A percentile compares a stretch with the other conserved stretches of the same genome.
These are phyloP conservation scores for Amia ocellicauda DNA, from an alignment of 2,113 vertebrate species.

Conservation along the genomic window DNA sequence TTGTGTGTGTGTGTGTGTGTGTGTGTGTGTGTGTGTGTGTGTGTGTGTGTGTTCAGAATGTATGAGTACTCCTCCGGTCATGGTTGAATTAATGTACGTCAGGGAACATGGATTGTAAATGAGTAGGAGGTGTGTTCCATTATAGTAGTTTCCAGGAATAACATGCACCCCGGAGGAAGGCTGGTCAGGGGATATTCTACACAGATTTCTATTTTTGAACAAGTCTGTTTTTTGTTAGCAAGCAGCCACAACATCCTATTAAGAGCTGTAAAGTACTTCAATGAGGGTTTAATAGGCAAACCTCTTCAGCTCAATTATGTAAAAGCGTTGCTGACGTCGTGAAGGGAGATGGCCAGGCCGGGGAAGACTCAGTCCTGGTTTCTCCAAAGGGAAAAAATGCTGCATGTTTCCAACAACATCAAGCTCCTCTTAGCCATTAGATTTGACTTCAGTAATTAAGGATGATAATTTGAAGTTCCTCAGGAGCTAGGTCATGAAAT, in stretches of 20 bases:
- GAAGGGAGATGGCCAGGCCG: neutral
- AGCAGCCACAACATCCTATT: constrained; percentile 60
- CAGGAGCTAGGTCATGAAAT: too few relatives aligned
- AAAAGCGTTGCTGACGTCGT: neutral
- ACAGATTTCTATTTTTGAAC: constrained; percentile 53
- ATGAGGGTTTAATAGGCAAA: constrained; percentile 39
- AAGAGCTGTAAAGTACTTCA: constrained; percentile 52
- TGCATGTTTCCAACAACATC: too few relatives aligned
- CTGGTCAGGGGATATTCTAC: constrained; percentile 48
- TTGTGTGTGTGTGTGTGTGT: too few relatives aligned
- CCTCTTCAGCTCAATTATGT: neutral
- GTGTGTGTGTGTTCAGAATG: too few relatives aligned
- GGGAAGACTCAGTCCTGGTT: neutral
- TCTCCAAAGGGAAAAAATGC: too few relatives aligned
- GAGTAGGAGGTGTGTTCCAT: constrained; percentile 63
- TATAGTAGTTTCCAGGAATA: constrained; percentile 41
- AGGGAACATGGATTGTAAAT: constrained; percentile 33
- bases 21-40: too few relatives aligned
- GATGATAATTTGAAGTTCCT: too few relatives aligned
- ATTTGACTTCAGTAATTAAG: too few relatives aligned
- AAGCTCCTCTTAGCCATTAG: too few relatives aligned
- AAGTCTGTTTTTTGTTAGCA: constrained; percentile 55
- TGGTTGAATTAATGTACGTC: constrained; percentile 60
- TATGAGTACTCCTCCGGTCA: too few relatives aligned
- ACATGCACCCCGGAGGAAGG: constrained; percentile 42